These are phyloP conservation scores for Cotesia chilonis DNA, from an alignment of 1,140 invertebrate species.

Conservation along the genomic window DNA sequence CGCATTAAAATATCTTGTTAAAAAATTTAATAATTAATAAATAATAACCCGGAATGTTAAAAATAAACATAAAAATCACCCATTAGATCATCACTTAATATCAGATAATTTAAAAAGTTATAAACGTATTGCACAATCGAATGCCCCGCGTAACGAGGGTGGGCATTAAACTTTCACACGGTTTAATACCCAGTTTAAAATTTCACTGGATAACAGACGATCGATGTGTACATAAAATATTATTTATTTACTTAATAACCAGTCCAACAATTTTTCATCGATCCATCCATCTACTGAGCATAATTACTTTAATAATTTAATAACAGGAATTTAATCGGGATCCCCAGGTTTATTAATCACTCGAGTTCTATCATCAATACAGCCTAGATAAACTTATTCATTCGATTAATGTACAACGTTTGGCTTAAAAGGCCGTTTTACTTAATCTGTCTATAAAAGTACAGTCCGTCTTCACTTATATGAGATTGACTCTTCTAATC, in stretches of 20 bases:
- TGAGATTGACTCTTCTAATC: not conserved
- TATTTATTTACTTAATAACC: not conserved
- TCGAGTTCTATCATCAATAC: too few species aligned
- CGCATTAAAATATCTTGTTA: too few species aligned
- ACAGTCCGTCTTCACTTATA: too few species aligned
- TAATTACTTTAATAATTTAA: constrained; percentile 1
- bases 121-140: constrained; percentile 24
- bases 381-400: too few species aligned
- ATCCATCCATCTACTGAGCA: not conserved
- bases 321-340: not conserved
- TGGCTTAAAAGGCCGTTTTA: too few species aligned
- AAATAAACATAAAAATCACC: not conserved
- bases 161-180: constrained; percentile 33
- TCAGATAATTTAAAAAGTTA: not conserved
- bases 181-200: constrained; percentile 25
- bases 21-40: not conserved
- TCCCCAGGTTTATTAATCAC: too few species aligned
- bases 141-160: constrained; percentile 25
- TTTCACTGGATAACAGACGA: not conserved
- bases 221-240: not conserved
- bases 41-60: constrained; percentile 6
- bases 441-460: too few species aligned
- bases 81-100: constrained; percentile 37
- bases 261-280: not conserved
- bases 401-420: too few species aligned